phyloP scores from a whole-genome alignment of 2,888 invertebrate genomes.

The Lucinisca nassula region DNA sequence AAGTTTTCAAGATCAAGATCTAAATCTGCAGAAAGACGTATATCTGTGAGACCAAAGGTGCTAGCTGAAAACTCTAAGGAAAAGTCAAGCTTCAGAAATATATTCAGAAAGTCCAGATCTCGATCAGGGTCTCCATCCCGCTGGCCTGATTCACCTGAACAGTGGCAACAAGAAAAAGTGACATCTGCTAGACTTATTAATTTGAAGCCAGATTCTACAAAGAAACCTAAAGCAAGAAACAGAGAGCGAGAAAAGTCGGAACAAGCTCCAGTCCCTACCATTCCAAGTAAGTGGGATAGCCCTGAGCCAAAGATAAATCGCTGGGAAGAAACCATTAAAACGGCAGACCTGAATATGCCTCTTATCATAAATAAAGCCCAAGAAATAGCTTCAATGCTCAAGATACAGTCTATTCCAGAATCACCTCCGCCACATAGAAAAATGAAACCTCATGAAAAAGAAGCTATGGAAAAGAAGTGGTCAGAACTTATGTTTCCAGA shows the following conservation, averaged over 20 bases:
- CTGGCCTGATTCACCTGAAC: constrained; percentile 33
- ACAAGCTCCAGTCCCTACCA: constrained; percentile 28
- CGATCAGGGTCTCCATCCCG: constrained; percentile 18
- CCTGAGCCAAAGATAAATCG: constrained; percentile 63
- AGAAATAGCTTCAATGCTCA: constrained; percentile 12
- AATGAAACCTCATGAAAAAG: constrained; percentile 67
- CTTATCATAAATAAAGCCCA: constrained; percentile 27
- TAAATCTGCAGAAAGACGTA: neutral
- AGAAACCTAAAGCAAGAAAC: neutral
- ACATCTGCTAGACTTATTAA: neutral
- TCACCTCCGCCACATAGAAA: constrained; percentile 66
- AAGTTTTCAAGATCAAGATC: constrained; percentile 17
- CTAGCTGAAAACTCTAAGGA: neutral
- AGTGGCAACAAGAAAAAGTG: neutral
- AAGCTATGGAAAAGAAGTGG: constrained; percentile 61
- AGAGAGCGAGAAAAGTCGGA: neutral
- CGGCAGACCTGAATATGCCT: constrained; percentile 19
- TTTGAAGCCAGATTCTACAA: neutral
- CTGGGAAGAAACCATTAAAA: constrained; percentile 42
- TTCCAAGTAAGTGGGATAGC: constrained; percentile 66
- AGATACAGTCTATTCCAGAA: constrained; percentile 37
- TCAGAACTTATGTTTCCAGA: constrained; percentile 31
- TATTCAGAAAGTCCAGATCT: constrained; percentile 12
- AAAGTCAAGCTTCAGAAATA: neutral
- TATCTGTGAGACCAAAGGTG: neutral